phyloP scores from a whole-genome alignment of 2,113 vertebrate species.

The Malurus melanocephalus region DNA sequence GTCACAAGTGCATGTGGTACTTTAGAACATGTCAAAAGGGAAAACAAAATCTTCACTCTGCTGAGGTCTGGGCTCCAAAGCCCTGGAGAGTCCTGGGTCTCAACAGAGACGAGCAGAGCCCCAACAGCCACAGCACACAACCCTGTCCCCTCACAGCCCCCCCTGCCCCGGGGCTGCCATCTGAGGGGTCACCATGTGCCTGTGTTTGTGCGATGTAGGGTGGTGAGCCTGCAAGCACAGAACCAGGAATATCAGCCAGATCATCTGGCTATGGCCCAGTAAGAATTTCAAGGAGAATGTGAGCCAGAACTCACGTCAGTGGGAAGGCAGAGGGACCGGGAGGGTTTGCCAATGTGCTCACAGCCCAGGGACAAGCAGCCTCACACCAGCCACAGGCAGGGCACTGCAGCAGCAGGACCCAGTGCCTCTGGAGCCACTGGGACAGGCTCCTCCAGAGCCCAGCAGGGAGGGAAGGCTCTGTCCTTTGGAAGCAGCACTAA shows the following conservation, averaged over 20 bases:
- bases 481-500: fast-evolving
- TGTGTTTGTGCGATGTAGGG: fast-evolving
- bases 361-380: fast-evolving
- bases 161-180: fast-evolving
- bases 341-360: background rate
- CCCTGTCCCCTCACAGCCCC: fast-evolving
- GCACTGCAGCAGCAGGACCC: fast-evolving
- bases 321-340: background rate
- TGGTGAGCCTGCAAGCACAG: background rate
- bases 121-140: fast-evolving
- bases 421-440: fast-evolving
- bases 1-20: background rate
- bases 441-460: background rate
- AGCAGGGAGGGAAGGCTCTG: background rate
- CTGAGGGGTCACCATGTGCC: fast-evolving
- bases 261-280: background rate
- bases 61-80: background rate
- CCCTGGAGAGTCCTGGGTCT: background rate
- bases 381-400: background rate
- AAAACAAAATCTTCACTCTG: background rate
- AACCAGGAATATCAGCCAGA: background rate
- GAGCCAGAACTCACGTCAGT: background rate
- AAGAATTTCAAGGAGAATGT: background rate
- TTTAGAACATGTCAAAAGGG: background rate
- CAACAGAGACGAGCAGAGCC: fast-evolving